These are phyloP conservation scores for Eulemur rubriventer DNA, from an alignment of 2,797 vertebrate genomes.

Conservation along the genomic window DNA sequence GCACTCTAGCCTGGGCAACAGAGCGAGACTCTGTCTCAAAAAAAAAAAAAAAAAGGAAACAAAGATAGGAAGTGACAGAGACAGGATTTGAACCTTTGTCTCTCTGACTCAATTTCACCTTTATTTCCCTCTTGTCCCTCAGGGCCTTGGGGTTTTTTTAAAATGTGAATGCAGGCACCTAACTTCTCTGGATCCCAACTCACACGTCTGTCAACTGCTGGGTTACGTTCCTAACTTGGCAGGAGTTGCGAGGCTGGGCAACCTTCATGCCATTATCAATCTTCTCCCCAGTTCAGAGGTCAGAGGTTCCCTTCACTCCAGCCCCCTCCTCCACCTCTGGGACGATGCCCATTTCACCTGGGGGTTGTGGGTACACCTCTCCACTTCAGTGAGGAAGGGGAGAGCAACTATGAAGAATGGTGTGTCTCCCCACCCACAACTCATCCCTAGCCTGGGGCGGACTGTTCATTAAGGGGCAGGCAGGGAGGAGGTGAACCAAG, in stretches of 20 bases:
- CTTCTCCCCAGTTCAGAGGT: conserved; percentile 44
- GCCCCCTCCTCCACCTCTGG: neutral
- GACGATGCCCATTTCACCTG: neutral
- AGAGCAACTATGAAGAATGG: neutral
- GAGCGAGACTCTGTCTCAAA: too few species aligned
- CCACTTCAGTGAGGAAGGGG: neutral
- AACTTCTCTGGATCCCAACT: neutral
- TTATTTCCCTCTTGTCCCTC: neutral
- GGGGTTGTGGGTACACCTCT: neutral
- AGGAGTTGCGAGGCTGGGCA: neutral
- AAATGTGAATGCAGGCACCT: neutral
- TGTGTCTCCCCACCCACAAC: neutral
- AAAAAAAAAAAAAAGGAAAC: too few species aligned
- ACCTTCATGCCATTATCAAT: neutral
- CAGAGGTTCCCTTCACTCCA: conserved; percentile 20
- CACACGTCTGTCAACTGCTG: neutral
- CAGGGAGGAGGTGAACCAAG: neutral
- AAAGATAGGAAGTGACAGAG: neutral
- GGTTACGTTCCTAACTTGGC: neutral
- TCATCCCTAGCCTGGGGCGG: conserved; percentile 18
- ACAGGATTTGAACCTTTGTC: neutral
- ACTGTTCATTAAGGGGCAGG: conserved; percentile 38
- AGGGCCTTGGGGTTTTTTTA: neutral
- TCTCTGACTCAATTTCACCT: neutral
- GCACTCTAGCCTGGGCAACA: too few species aligned